A percentile compares a stretch with the other conserved stretches of the same genome.
These are phyloP conservation scores for Cyaniris semiargus DNA, from an alignment of 2,888 invertebrate species.

Conservation along the genomic window DNA sequence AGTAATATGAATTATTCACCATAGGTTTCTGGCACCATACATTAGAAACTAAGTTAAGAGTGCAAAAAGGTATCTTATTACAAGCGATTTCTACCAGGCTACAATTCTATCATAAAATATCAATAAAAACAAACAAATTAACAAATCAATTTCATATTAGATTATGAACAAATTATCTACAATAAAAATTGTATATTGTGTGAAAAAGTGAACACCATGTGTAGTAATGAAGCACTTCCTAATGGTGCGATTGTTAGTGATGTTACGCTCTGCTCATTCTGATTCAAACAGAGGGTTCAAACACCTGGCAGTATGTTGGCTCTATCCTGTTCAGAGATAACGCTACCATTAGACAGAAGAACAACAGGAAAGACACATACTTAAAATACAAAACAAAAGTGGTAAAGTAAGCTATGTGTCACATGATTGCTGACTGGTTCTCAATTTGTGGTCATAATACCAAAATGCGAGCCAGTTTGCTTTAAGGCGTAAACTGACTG, in stretches of 20 bases:
- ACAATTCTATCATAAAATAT: no score
- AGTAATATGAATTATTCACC: no score
- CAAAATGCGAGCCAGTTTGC: no score
- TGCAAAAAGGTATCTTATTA: no score
- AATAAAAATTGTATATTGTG: neutral
- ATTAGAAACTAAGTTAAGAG: no score
- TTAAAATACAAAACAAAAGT: neutral
- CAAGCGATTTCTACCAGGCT: no score
- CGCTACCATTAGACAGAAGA: neutral
- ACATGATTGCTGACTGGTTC: no score
- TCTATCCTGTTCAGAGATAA: slow-evolving; percentile 21
- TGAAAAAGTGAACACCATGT: slow-evolving; percentile 18
- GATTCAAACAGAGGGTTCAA: slow-evolving; percentile 32
- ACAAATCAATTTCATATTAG: neutral
- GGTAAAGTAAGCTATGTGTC: neutral
- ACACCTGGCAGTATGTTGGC: slow-evolving; percentile 24
- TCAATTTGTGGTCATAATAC: no score
- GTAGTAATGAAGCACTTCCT: slow-evolving; percentile 29
- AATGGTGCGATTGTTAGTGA: slow-evolving; percentile 32
- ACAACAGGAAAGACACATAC: slow-evolving; percentile 4
- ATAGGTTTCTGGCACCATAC: no score
- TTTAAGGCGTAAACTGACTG: no score
- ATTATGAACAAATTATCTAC: neutral
- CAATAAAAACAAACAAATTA: neutral
- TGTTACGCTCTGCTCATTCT: slow-evolving; percentile 34